phyloP scores from a whole-genome alignment of 2,113 vertebrate species.

The Neotoma lepida region DNA sequence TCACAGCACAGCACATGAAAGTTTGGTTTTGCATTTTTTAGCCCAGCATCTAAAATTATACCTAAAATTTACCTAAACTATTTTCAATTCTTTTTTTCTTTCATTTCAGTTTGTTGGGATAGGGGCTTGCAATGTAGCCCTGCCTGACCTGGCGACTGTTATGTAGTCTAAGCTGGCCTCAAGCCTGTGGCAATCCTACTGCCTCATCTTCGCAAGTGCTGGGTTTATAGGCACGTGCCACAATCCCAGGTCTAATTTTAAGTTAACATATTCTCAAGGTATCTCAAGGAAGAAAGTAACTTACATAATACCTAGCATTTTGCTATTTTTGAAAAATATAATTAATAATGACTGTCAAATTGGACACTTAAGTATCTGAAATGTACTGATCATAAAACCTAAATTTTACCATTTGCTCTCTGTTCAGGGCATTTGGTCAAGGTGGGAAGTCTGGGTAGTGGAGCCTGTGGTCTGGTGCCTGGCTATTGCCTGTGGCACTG shows the following conservation, averaged over 20 bases:
- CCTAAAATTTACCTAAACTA: conserved; percentile 16
- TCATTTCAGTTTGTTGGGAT: not conserved
- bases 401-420: not conserved
- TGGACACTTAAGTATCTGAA: not conserved
- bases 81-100: not conserved
- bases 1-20: not conserved
- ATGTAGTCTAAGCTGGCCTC: not conserved
- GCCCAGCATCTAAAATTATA: not conserved
- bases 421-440: not conserved
- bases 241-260: not conserved
- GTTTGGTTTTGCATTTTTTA: not conserved
- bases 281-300: not conserved
- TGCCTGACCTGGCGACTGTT: not conserved
- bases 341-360: not conserved
- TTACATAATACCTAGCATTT: not conserved
- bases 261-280: not conserved
- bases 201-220: not conserved
- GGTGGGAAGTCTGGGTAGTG: rapidly evolving
- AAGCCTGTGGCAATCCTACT: not conserved
- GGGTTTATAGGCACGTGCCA: not conserved
- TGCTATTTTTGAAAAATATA: conserved; percentile 24
- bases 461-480: not conserved
- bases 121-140: not conserved
- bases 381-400: not conserved
- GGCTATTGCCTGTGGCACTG: not conserved